These are phyloP conservation scores for Pangasianodon hypophthalmus DNA, from an alignment of 2,113 vertebrate genomes.

Conservation along the genomic window DNA sequence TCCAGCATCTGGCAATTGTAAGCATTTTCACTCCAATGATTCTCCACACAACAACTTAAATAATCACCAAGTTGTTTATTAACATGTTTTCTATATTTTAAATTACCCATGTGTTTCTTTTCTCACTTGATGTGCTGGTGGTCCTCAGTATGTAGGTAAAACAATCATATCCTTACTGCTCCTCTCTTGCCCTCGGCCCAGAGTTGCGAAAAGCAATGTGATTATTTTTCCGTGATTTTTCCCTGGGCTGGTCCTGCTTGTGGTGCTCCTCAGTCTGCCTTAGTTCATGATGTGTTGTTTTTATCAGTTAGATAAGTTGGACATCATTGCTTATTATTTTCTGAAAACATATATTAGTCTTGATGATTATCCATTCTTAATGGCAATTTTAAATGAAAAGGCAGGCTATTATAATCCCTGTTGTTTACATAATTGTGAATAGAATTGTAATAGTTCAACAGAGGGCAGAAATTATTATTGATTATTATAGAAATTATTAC, in stretches of 20 bases:
- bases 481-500: too few species aligned
- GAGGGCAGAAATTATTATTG: background rate
- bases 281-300: background rate
- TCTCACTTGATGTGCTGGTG: background rate
- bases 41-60: background rate
- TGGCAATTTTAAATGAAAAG: background rate
- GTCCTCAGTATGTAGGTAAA: constrained; percentile 12
- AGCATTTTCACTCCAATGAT: constrained; percentile 60
- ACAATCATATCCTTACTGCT: background rate
- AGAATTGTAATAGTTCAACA: background rate
- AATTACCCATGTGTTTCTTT: background rate
- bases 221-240: background rate
- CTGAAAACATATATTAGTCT: too few species aligned
- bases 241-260: constrained; percentile 1
- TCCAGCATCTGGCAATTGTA: constrained; percentile 99
- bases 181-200: background rate
- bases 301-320: background rate
- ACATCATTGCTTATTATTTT: background rate
- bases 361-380: background rate
- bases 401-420: background rate
- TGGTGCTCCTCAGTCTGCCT: constrained; percentile 27
- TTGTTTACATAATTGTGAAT: background rate
- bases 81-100: background rate
- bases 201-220: background rate
- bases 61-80: background rate